Percentiles rank a stretch among this genome's conserved stretches.
phyloP scores from a whole-genome alignment of 2,888 invertebrate species.

The Andrena bucephala region DNA sequence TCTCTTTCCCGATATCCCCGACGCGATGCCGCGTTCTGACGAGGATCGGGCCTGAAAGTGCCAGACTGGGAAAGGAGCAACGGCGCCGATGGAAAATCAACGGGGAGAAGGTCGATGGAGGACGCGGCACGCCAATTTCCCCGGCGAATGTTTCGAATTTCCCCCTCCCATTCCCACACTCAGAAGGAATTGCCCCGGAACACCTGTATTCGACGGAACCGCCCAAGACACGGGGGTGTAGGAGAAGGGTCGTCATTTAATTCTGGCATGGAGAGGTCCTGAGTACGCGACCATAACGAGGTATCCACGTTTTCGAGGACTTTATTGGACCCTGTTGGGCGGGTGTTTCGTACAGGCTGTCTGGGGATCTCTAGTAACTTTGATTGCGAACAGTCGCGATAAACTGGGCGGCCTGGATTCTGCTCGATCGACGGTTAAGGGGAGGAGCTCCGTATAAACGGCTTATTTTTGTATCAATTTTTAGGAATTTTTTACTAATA shows the following conservation, averaged over 20 bases:
- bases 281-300: background rate
- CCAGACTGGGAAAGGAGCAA: background rate
- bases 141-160: conserved; percentile 40
- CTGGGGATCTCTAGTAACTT: background rate
- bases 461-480: too few species aligned
- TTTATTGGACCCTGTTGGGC: background rate
- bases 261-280: conserved; percentile 10
- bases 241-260: conserved; percentile 4
- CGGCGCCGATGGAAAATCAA: conserved; percentile 11
- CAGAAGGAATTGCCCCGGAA: conserved; percentile 1
- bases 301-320: conserved; percentile 1
- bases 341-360: background rate
- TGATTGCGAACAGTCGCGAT: background rate
- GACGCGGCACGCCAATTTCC: conserved; percentile 32
- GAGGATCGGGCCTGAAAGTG: background rate
- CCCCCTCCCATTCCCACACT: background rate
- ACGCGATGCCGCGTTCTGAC: background rate
- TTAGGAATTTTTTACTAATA: too few species aligned
- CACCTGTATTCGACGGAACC: conserved; percentile 17
- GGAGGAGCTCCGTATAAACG: too few species aligned
- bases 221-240: background rate
- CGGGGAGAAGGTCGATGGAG: background rate
- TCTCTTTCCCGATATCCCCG: background rate
- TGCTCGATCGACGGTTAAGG: too few species aligned
- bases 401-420: background rate